phyloP scores from a whole-genome alignment of 2,797 vertebrate species.

The Leptoclinus maculatus region DNA sequence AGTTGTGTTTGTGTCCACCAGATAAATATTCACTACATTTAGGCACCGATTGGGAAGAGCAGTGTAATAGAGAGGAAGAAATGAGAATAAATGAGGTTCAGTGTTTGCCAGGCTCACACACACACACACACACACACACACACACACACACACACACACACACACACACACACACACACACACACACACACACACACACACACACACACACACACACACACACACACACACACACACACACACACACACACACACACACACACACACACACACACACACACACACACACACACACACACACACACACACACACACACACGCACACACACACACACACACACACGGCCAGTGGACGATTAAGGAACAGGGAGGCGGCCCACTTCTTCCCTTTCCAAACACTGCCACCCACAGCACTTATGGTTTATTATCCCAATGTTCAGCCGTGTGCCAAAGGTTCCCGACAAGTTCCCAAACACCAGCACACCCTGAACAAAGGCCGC shows the following conservation, averaged over 20 bases:
- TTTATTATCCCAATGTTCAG: conserved; percentile 60
- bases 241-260: not conserved
- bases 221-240: conserved; percentile 8
- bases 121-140: conserved; percentile 7
- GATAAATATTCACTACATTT: conserved; percentile 4
- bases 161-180: not conserved
- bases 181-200: conserved; percentile 8
- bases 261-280: conserved; percentile 6
- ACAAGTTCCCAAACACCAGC: conserved; percentile 31
- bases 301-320: conserved; percentile 5
- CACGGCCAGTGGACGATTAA: conserved; percentile 26
- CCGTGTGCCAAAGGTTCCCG: conserved; percentile 42
- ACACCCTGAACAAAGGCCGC: conserved; percentile 38
- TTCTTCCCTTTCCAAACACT: conserved; percentile 63
- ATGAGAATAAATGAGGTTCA: conserved; percentile 53
- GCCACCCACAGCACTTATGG: conserved; percentile 31
- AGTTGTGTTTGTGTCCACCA: not conserved
- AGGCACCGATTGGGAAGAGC: conserved; percentile 22
- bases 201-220: not conserved
- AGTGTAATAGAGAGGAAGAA: conserved; percentile 38
- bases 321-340: conserved; percentile 1
- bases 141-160: conserved; percentile 2
- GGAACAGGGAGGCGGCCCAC: conserved; percentile 41
- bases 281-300: conserved; percentile 4
- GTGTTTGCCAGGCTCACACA: conserved; percentile 24